These are phyloP conservation scores for Bothrops jararaca DNA, from an alignment of 2,113 vertebrate genomes.

Conservation along the genomic window DNA sequence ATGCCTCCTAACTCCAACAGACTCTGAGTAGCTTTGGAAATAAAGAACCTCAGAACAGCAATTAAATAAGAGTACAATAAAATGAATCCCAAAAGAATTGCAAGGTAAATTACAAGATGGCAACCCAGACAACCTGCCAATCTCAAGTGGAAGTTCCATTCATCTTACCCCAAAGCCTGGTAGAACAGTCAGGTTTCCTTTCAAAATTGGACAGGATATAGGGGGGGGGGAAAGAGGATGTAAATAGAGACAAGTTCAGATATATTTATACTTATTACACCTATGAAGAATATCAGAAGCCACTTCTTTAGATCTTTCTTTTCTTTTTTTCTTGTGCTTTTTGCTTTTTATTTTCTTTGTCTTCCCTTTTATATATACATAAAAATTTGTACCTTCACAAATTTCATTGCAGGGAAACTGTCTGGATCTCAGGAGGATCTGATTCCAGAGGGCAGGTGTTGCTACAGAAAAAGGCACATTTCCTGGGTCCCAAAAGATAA, in stretches of 20 bases:
- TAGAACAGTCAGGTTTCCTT: background rate
- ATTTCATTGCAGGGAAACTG: background rate
- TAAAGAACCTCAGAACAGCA: background rate
- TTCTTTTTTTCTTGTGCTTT: background rate
- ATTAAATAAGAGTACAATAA: background rate
- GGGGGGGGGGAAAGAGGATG: too few species aligned
- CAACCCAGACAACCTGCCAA: background rate
- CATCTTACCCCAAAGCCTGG: background rate
- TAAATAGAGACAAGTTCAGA: background rate
- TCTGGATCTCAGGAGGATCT: background rate
- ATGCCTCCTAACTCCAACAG: background rate
- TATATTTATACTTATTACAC: background rate
- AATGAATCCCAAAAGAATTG: background rate
- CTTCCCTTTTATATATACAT: background rate
- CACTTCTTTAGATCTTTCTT: background rate
- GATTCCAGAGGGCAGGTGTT: background rate
- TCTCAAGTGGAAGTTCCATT: background rate
- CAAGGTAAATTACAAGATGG: background rate
- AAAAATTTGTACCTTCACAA: background rate
- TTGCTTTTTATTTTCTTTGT: background rate
- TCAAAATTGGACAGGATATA: background rate
- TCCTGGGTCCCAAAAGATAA: background rate
- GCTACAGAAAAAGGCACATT: background rate
- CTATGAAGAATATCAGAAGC: background rate
- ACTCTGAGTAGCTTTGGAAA: background rate